phyloP scores from a whole-genome alignment of 1,140 invertebrate species.

The Dendroctonus valens region DNA sequence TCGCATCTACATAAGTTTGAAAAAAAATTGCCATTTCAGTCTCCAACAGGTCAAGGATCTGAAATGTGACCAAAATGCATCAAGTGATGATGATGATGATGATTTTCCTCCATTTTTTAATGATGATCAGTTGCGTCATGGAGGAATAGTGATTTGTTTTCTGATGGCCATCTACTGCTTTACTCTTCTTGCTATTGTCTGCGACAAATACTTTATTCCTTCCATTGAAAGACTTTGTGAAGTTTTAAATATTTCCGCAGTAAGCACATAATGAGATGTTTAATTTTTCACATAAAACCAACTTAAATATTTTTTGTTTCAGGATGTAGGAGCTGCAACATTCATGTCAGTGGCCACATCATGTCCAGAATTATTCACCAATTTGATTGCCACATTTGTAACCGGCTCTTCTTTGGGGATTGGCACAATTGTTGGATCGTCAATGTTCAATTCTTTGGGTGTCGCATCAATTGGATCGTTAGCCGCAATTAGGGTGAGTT shows the following conservation, averaged over 20 bases:
- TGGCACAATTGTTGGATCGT: constrained; percentile 85
- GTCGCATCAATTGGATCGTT: constrained; percentile 82
- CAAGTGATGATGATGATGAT: constrained; percentile 38
- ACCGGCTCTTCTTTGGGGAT: constrained; percentile 76
- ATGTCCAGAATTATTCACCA: constrained; percentile 87
- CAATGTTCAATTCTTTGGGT: constrained; percentile 85
- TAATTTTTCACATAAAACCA: constrained; percentile 3
- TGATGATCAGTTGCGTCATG: constrained; percentile 57
- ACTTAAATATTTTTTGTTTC: constrained; percentile 36
- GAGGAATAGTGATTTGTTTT: constrained; percentile 72
- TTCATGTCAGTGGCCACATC: constrained; percentile 91
- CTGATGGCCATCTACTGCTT: constrained; percentile 79
- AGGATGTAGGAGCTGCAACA: constrained; percentile 86
- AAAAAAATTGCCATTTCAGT: too few species aligned
- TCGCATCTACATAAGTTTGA: too few species aligned
- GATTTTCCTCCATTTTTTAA: constrained; percentile 62
- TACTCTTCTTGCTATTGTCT: constrained; percentile 74
- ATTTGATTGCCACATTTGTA: constrained; percentile 79
- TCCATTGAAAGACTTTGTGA: constrained; percentile 79
- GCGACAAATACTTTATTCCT: constrained; percentile 84
- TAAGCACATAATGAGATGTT: constrained; percentile 44
- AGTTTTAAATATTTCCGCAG: constrained; percentile 67
- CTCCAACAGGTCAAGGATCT: too few species aligned
- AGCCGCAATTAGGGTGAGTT: constrained; percentile 64
- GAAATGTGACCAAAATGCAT: too few species aligned